A percentile compares a stretch with the other conserved stretches of the same genome.
Evolutionary conservation across 2,113 vertebrate species (phyloP).

Genomic region (Chlorocebus sabaeus): DNA sequence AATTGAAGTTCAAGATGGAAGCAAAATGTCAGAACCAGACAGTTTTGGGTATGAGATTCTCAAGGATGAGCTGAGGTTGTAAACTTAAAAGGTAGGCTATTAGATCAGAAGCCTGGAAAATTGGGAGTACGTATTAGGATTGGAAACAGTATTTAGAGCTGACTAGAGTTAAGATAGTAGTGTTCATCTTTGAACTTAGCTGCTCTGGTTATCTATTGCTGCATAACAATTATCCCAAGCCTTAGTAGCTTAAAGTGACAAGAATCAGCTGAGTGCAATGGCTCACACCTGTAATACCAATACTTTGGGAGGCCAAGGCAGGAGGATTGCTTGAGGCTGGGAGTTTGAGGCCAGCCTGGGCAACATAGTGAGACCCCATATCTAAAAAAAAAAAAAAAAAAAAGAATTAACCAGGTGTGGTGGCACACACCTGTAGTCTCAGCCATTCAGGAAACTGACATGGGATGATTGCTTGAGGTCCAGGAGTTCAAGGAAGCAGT

Average conservation of each 20-base stretch:
- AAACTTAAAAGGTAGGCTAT: not conserved
- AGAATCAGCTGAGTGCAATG: not conserved
- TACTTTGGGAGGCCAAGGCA: no score
- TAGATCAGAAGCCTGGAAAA: not conserved
- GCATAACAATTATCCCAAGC: not conserved
- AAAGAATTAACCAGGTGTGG: no score
- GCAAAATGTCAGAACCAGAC: not conserved
- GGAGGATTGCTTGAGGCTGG: no score
- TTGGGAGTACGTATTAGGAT: not conserved
- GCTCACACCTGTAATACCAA: no score
- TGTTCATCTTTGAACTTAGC: not conserved
- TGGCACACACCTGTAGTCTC: no score
- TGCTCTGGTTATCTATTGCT: not conserved
- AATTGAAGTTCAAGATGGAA: not conserved
- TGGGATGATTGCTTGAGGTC: no score
- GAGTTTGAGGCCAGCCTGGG: no score
- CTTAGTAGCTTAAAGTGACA: not conserved
- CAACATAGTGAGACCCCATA: no score
- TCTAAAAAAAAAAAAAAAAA: no score
- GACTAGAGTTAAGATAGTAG: not conserved
- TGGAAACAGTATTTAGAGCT: not conserved
- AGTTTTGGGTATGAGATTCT: not conserved
- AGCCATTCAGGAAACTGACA: no score
- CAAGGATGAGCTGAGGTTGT: not conserved
- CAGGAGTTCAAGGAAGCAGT: no score